Evolutionary conservation across 2,797 vertebrate species (phyloP).

Genomic region (Betta splendens): DNA sequence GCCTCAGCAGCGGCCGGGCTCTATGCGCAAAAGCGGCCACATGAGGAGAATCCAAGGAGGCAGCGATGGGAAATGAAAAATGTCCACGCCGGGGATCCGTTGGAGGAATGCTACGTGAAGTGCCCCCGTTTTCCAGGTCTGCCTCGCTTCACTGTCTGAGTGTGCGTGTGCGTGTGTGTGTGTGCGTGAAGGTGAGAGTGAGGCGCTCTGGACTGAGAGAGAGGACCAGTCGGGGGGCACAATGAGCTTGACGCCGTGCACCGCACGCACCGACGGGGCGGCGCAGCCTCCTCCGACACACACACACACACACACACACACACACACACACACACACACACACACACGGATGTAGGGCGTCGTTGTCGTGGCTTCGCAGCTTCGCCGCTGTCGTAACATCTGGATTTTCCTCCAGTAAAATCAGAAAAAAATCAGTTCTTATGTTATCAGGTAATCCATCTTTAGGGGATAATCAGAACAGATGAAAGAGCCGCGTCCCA

Average conservation of each 20-base stretch:
- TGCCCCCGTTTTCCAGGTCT: conserved; percentile 30
- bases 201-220: conserved; percentile 21
- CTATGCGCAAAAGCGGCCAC: conserved; percentile 52
- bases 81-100: conserved; percentile 58
- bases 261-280: conserved; percentile 57
- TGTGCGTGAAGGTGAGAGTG: conserved; percentile 20
- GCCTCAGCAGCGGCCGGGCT: conserved; percentile 34
- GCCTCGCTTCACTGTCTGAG: conserved; percentile 13
- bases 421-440: conserved; percentile 3
- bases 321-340: not conserved
- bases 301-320: conserved; percentile 5
- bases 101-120: conserved; percentile 45
- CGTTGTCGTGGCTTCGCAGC: not conserved
- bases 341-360: not conserved
- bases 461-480: not conserved
- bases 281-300: conserved; percentile 37
- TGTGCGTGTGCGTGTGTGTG: not conserved
- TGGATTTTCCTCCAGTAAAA: conserved; percentile 3
- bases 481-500: conserved; percentile 31
- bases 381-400: conserved; percentile 7
- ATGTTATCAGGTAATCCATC: not conserved
- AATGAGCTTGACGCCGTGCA: conserved; percentile 39
- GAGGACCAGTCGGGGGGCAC: conserved; percentile 53
- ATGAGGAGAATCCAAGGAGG: conserved; percentile 43
- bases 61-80: conserved; percentile 41